These are phyloP conservation scores for Atta texana DNA, from an alignment of 1,140 invertebrate genomes.

Conservation along the genomic window DNA sequence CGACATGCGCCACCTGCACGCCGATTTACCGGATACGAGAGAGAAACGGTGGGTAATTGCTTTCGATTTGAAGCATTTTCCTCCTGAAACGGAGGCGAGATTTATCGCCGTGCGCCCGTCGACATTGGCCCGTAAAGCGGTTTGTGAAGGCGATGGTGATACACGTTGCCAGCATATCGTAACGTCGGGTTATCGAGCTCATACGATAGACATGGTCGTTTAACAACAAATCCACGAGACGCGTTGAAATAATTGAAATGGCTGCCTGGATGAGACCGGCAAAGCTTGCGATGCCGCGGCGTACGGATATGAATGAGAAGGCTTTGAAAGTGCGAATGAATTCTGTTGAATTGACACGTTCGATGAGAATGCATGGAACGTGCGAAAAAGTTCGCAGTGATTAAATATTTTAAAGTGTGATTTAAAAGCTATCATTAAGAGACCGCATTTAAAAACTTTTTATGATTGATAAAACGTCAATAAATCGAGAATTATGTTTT, in stretches of 20 bases:
- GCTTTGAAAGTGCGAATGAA: slow-evolving; percentile 33
- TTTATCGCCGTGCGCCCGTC: slow-evolving; percentile 68
- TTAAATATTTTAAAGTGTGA: slow-evolving; percentile 18
- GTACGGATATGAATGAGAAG: slow-evolving; percentile 18
- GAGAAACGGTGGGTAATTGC: slow-evolving; percentile 70
- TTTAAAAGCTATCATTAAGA: slow-evolving; percentile 1
- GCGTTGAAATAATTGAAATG: slow-evolving; percentile 52
- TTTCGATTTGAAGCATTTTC: slow-evolving; percentile 69
- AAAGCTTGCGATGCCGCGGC: slow-evolving; percentile 15
- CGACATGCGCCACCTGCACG: slow-evolving; percentile 59
- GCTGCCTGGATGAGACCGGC: not conserved
- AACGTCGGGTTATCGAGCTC: slow-evolving; percentile 42
- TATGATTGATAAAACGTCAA: not conserved
- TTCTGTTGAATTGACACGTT: slow-evolving; percentile 25
- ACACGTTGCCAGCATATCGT: slow-evolving; percentile 13
- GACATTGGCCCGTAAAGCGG: slow-evolving; percentile 59
- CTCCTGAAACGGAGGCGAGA: slow-evolving; percentile 66
- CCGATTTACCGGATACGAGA: slow-evolving; percentile 65
- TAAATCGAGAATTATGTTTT: not conserved
- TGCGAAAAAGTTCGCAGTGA: slow-evolving; percentile 5
- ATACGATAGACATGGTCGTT: slow-evolving; percentile 4
- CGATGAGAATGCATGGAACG: not conserved
- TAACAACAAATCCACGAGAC: slow-evolving; percentile 49
- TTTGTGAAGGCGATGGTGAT: slow-evolving; percentile 24
- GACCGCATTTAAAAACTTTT: not conserved